A percentile compares a stretch with the other conserved stretches of the same genome.
phyloP scores from a whole-genome alignment of 2,797 vertebrate genomes.

The Propithecus perrieri region DNA sequence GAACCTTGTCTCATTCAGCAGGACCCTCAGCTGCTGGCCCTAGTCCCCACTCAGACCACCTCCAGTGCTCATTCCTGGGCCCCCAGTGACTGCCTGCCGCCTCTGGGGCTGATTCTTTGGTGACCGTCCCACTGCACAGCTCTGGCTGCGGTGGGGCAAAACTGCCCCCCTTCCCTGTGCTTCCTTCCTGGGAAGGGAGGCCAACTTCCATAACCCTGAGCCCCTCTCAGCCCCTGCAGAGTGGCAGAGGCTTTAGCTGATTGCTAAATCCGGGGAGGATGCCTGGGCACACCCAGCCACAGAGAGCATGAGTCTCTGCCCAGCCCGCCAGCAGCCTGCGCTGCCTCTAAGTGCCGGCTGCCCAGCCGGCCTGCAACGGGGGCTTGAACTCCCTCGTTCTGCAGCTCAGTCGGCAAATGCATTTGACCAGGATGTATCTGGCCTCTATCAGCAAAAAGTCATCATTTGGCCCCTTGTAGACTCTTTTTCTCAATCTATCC shows the following conservation, averaged over 20 bases:
- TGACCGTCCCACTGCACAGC: not conserved
- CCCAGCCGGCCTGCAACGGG: not conserved
- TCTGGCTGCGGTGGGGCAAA: not conserved
- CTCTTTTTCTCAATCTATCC: not conserved
- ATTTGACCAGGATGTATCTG: fast-evolving
- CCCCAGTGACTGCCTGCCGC: too few species aligned
- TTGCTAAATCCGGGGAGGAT: not conserved
- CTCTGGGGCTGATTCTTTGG: not conserved
- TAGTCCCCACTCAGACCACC: not conserved
- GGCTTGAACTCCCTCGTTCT: too few species aligned
- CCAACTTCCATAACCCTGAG: not conserved
- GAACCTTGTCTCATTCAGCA: not conserved
- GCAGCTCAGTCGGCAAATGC: too few species aligned
- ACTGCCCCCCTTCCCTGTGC: not conserved
- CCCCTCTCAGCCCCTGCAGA: not conserved
- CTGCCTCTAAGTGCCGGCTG: not conserved
- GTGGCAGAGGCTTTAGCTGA: not conserved
- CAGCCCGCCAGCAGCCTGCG: not conserved
- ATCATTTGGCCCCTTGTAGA: not conserved
- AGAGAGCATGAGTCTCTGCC: not conserved
- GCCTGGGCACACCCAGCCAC: not conserved
- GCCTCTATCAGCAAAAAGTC: not conserved
- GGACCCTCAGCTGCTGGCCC: not conserved
- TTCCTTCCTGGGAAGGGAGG: not conserved
- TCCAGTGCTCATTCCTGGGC: not conserved